phyloP scores from a whole-genome alignment of 2,113 vertebrate species.

The Pterocles gutturalis region DNA sequence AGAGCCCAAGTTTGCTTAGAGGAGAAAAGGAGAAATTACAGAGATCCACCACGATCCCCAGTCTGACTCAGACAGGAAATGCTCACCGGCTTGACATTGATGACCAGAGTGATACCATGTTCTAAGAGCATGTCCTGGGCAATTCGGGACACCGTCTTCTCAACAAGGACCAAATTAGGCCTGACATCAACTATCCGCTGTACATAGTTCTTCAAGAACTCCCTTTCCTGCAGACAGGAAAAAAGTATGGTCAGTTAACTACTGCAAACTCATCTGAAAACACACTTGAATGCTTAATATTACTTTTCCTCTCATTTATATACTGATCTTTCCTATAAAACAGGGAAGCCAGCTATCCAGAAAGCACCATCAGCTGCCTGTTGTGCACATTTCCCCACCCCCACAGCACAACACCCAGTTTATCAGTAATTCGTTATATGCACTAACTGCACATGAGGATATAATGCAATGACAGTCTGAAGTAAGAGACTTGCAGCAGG shows the following conservation, averaged over 20 bases:
- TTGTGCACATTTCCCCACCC: not conserved
- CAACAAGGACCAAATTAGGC: slow-evolving; percentile 94
- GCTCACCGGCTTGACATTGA: slow-evolving; percentile 96
- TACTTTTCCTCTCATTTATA: not conserved
- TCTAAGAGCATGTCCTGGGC: slow-evolving; percentile 98
- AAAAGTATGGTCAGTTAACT: not conserved
- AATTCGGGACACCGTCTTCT: slow-evolving; percentile 97
- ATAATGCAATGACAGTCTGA: not conserved
- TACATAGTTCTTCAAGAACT: slow-evolving; percentile 98
- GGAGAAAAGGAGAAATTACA: not conserved
- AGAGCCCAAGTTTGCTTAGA: not conserved
- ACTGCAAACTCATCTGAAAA: not conserved
- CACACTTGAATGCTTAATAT: not conserved
- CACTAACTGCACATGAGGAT: not conserved
- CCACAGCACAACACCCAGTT: not conserved
- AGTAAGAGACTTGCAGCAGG: not conserved
- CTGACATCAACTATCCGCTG: slow-evolving; percentile 95
- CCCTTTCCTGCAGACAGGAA: slow-evolving; percentile 85
- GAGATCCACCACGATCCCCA: not conserved
- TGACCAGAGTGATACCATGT: slow-evolving; percentile 95
- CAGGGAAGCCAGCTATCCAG: not conserved
- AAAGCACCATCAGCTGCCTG: not conserved
- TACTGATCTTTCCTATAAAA: not conserved
- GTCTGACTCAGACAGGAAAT: not conserved
- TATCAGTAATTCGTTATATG: not conserved